Evolutionary conservation across 2,797 vertebrate species (phyloP), one percentile per base, ranked within the genome.

Genomic region (Erethizon dorsatum): DNA sequence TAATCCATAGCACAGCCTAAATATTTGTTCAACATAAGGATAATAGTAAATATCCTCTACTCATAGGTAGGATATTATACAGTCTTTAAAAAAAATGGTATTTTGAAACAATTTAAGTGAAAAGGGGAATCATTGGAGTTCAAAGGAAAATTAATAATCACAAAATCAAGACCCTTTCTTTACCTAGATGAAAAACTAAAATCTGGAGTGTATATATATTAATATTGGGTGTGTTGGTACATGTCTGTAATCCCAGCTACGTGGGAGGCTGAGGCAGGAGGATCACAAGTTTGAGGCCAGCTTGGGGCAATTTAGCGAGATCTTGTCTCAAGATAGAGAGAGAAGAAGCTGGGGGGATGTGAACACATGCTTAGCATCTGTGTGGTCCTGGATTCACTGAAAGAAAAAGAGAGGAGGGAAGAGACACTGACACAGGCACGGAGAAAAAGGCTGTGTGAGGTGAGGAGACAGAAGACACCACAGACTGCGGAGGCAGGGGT

Each of bases 31-130:
- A 61, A 20, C 6, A 26, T 18, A 37, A 61, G 8, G 13, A 18
- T 73, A 61, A 73, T 41, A 82, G 41, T 50, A 73, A 63, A 80
- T 52, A 52, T 71, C 65, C 26, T 87, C 45, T 47, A n/a, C 59
- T 82, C 52, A 12, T 47, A 37, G 54, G 52, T 33, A 20, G 52
- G 37, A n/a, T 83, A 18, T 10, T 15, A 78, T 31, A 24, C 14
- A 31, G 45, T 15, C 45, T 77, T 78, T 31, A 78, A 50, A 50
- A 78, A 50, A 50, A 78, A 78, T 50, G 13, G 31, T 26, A 37
- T 54, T 90, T 90, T 50, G 31, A 83, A 91, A 59, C 28, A 73
- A 83, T 59, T 91, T 59, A 83, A 83, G 20, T 71, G 65, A 69
- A 91, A 83, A 82, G 57, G 15, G 31, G 22, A 83, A 91, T 59